A percentile compares a stretch with the other conserved stretches of the same genome.
phyloP scores from a whole-genome alignment of 2,113 vertebrate species.

The Lates calcarifer region DNA sequence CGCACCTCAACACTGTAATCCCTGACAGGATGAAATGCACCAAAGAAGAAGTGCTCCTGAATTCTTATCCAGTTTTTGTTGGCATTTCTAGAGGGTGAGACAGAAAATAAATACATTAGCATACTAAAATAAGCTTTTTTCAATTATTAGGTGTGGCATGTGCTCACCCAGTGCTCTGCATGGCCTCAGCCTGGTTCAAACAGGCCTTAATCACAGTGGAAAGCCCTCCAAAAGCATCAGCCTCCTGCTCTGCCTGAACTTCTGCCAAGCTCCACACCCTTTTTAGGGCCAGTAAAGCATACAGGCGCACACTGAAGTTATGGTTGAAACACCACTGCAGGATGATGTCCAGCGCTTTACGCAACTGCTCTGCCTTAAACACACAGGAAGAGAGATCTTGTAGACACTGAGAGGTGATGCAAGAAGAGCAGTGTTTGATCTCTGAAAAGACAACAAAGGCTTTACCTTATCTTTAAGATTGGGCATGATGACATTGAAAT shows the following conservation, averaged over 20 bases:
- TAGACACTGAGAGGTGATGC: neutral
- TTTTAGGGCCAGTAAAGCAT: constrained; percentile 92
- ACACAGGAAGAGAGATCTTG: neutral
- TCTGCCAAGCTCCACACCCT: constrained; percentile 89
- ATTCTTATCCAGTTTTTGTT: constrained; percentile 95
- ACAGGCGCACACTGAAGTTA: constrained; percentile 94
- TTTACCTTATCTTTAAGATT: constrained; percentile 86
- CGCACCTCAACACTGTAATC: constrained; percentile 91
- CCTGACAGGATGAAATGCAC: constrained; percentile 88
- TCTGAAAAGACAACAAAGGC: neutral
- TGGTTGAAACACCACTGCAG: constrained; percentile 95
- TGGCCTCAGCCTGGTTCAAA: constrained; percentile 90
- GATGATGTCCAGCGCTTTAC: constrained; percentile 85
- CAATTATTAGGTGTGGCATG: neutral
- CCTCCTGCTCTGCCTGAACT: constrained; percentile 60
- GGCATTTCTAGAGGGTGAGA: constrained; percentile 87
- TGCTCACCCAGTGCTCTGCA: constrained; percentile 91
- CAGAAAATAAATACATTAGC: constrained; percentile 3
- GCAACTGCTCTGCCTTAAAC: constrained; percentile 83
- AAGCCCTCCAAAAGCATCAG: constrained; percentile 79
- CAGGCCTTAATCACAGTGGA: constrained; percentile 89
- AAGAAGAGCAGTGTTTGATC: neutral
- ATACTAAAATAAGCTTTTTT: neutral
- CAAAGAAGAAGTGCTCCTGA: constrained; percentile 97
- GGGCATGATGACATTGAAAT: constrained; percentile 88